A percentile compares a stretch with the other conserved stretches of the same genome.
phyloP scores from a whole-genome alignment of 2,888 invertebrate species.

The Drosophila borborema region DNA sequence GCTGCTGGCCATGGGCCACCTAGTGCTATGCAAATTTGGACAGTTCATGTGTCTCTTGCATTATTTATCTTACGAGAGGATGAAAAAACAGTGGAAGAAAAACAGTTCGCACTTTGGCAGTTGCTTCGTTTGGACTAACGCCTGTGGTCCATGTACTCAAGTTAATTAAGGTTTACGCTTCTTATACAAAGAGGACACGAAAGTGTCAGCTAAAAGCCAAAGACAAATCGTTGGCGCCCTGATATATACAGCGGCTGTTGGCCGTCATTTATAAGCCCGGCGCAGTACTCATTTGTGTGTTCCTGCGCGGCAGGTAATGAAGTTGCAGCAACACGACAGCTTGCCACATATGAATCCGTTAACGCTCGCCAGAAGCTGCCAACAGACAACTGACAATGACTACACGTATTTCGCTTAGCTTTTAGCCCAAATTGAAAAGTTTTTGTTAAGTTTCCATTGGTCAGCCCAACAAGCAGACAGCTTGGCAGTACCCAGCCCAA shows the following conservation, averaged over 20 bases:
- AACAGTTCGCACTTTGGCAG: constrained; percentile 49
- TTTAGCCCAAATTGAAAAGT: constrained; percentile 72
- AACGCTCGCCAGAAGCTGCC: constrained; percentile 4
- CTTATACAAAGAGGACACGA: constrained; percentile 20
- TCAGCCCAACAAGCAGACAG: constrained; percentile 18
- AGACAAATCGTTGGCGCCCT: constrained; percentile 55
- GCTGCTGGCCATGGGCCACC: background rate
- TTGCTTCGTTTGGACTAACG: constrained; percentile 25
- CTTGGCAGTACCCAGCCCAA: constrained; percentile 22
- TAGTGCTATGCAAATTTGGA: constrained; percentile 54
- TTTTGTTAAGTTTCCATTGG: constrained; percentile 44
- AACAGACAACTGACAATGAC: constrained; percentile 6
- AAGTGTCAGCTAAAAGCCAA: constrained; percentile 49
- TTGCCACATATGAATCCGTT: constrained; percentile 55
- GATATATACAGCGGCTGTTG: constrained; percentile 30
- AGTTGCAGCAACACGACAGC: constrained; percentile 35
- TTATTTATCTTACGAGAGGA: constrained; percentile 43
- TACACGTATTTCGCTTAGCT: constrained; percentile 45
- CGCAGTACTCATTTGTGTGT: constrained; percentile 60
- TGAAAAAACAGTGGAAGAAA: constrained; percentile 2
- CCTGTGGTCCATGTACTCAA: constrained; percentile 57
- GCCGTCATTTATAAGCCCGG: constrained; percentile 60
- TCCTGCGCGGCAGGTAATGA: constrained; percentile 62
- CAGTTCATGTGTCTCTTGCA: constrained; percentile 42
- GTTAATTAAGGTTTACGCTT: constrained; percentile 71